These are phyloP conservation scores for Trissolcus basalis DNA, from an alignment of 1,140 invertebrate species.

Conservation along the genomic window DNA sequence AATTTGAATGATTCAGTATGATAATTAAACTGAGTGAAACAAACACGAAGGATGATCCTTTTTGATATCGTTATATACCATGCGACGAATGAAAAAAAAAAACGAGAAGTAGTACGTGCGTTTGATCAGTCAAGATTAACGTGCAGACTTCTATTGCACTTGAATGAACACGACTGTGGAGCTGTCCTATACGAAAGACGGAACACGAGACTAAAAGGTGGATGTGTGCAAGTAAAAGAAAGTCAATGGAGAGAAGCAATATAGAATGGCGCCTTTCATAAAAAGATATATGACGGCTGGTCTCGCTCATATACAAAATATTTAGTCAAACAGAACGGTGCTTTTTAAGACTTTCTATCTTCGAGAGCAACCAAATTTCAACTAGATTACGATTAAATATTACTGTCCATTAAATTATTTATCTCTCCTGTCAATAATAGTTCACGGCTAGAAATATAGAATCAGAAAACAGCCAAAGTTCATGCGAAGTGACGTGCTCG, in stretches of 20 bases:
- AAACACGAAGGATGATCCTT: constrained; percentile 27
- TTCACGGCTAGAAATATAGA: no score
- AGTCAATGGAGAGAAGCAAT: constrained; percentile 26
- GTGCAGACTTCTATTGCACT: constrained; percentile 51
- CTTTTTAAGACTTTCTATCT: constrained; percentile 11
- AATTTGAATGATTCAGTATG: no score
- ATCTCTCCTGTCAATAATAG: no score
- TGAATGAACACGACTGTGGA: constrained; percentile 44
- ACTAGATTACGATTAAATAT: constrained; percentile 4
- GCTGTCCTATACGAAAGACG: constrained; percentile 47
- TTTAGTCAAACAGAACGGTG: constrained; percentile 34
- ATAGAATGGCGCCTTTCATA: constrained; percentile 45
- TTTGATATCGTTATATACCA: constrained; percentile 37
- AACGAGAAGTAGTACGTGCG: constrained; percentile 35
- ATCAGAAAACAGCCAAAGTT: no score
- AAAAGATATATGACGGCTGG: constrained; percentile 39
- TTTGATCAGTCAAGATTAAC: constrained; percentile 55
- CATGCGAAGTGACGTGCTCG: no score
- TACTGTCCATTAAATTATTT: no score
- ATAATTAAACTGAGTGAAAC: constrained; percentile 19
- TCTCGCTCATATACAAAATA: constrained; percentile 44
- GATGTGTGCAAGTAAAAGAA: constrained; percentile 42
- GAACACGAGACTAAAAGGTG: constrained; percentile 41
- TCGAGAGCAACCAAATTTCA: constrained; percentile 6
- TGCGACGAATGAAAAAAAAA: constrained; percentile 25